phyloP scores from a whole-genome alignment of 2,888 invertebrate genomes.

The Trissonchulus latispiculum region DNA sequence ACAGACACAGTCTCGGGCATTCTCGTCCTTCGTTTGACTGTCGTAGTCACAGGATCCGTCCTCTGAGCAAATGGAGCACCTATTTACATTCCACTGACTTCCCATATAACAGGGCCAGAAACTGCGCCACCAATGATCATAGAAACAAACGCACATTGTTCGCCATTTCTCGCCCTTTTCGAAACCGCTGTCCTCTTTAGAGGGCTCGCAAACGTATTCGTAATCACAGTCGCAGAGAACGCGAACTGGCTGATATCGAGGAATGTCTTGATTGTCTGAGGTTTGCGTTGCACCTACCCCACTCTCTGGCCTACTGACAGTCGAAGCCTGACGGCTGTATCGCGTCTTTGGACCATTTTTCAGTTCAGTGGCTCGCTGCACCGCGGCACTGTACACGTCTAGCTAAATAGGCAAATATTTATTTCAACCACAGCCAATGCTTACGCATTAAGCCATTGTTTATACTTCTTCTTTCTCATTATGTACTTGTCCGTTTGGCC shows the following conservation, averaged over 20 bases:
- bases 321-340: too few species aligned
- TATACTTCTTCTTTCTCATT: too few species aligned
- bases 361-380: too few species aligned
- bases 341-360: too few species aligned
- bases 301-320: too few species aligned
- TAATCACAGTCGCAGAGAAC: conserved; percentile 12
- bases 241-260: conserved; percentile 4
- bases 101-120: conserved; percentile 16
- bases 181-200: not conserved
- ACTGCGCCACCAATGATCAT: not conserved
- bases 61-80: not conserved
- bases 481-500: too few species aligned
- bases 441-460: too few species aligned
- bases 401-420: too few species aligned
- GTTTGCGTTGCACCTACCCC: too few species aligned
- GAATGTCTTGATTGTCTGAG: not conserved
- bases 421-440: too few species aligned
- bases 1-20: not conserved
- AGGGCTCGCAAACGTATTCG: not conserved
- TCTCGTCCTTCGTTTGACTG: not conserved
- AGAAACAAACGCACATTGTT: conserved; percentile 14
- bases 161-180: not conserved
- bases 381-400: not conserved
- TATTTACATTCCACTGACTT: conserved; percentile 2
- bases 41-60: not conserved